phyloP scores from a whole-genome alignment of 2,888 invertebrate species.

The Heliconius ismenius region DNA sequence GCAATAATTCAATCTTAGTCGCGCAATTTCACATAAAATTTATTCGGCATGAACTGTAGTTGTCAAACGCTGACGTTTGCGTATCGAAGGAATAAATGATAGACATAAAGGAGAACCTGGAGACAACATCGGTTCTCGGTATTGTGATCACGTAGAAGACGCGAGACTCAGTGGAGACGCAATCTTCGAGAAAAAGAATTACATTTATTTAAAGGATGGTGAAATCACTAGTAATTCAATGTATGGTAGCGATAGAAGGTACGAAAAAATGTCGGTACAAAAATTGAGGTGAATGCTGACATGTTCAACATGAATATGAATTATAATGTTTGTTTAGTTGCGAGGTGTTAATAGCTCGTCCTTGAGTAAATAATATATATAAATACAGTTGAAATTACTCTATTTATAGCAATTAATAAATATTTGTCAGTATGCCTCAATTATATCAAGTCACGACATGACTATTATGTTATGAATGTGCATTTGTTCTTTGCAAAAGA shows the following conservation, averaged over 20 bases:
- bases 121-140: slow-evolving; percentile 65
- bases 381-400: neutral
- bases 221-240: slow-evolving; percentile 77
- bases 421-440: neutral
- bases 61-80: slow-evolving; percentile 78
- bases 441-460: slow-evolving; percentile 6
- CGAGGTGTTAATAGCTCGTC: neutral
- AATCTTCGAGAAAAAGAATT: slow-evolving; percentile 77
- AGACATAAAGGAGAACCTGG: slow-evolving; percentile 70
- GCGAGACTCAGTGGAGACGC: slow-evolving; percentile 68
- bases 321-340: neutral
- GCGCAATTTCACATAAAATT: slow-evolving; percentile 75
- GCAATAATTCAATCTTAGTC: slow-evolving; percentile 73
- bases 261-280: slow-evolving; percentile 50
- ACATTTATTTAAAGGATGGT: slow-evolving; percentile 75
- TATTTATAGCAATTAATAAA: neutral
- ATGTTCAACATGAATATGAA: slow-evolving; percentile 12
- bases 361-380: neutral
- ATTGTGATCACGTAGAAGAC: slow-evolving; percentile 76
- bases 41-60: slow-evolving; percentile 78
- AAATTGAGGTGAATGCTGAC: slow-evolving; percentile 30
- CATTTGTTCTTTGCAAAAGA: slow-evolving; percentile 41
- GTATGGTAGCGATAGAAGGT: slow-evolving; percentile 64
- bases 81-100: slow-evolving; percentile 77
- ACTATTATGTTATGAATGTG: slow-evolving; percentile 6